Evolutionary conservation across 2,888 invertebrate species (phyloP).

Genomic region (Eupeodes luniger): DNA sequence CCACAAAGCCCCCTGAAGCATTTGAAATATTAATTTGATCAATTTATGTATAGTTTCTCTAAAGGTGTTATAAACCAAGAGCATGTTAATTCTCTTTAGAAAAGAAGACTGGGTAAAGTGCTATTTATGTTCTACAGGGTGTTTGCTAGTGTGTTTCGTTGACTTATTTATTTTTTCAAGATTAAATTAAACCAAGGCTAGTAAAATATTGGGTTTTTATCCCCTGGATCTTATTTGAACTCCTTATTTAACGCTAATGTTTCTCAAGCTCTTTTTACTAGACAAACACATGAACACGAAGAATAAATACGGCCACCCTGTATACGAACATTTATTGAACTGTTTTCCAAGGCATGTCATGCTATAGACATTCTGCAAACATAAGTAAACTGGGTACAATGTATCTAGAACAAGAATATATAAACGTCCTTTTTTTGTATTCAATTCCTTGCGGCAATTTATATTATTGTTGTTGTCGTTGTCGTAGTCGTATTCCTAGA

Average conservation of each 20-base stretch:
- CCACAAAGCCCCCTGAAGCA: not conserved
- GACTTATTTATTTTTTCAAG: not conserved
- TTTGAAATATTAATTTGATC: slow-evolving; percentile 57
- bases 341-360: not conserved
- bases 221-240: too few relatives aligned
- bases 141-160: not conserved
- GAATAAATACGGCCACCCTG: too few relatives aligned
- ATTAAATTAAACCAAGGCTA: not conserved
- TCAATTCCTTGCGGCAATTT: slow-evolving; percentile 28
- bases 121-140: not conserved
- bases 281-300: too few relatives aligned
- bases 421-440: not conserved
- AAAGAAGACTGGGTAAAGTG: not conserved
- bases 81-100: not conserved
- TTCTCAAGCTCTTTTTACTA: too few relatives aligned
- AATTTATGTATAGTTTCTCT: slow-evolving; percentile 25
- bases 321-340: not conserved
- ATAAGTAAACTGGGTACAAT: not conserved
- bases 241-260: too few relatives aligned
- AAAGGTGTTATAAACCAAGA: not conserved
- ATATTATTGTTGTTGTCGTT: slow-evolving; percentile 17
- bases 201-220: too few relatives aligned
- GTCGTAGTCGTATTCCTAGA: not conserved
- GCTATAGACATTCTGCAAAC: not conserved
- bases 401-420: not conserved